phyloP scores from a whole-genome alignment of 2,113 vertebrate species.

The Psophia crepitans region DNA sequence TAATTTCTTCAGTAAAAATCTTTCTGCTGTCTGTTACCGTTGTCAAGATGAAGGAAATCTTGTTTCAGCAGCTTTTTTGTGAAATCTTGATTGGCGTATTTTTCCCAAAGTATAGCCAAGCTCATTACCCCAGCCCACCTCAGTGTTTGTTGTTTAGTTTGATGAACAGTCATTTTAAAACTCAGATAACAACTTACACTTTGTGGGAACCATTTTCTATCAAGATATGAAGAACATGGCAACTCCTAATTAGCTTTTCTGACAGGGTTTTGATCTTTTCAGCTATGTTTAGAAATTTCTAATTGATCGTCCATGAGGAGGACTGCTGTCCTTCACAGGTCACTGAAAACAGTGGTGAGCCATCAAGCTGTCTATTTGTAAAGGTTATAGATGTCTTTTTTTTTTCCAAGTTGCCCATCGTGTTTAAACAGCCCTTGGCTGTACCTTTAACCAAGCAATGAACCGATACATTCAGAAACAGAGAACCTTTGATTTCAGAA shows the following conservation, averaged over 20 bases:
- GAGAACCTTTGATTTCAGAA: constrained; percentile 4
- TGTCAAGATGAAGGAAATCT: not conserved
- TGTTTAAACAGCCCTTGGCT: not conserved
- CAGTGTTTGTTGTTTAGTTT: not conserved
- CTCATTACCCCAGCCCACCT: not conserved
- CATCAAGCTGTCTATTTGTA: not conserved
- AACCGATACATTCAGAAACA: not conserved
- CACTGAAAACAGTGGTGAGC: not conserved
- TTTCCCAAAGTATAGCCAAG: not conserved
- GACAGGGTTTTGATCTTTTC: not conserved
- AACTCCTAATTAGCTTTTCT: not conserved
- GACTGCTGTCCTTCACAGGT: constrained; percentile 13
- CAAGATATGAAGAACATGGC: not conserved
- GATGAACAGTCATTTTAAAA: not conserved
- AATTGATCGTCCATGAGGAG: not conserved
- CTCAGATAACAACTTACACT: not conserved
- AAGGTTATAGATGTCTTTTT: not conserved
- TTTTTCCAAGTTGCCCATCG: not conserved
- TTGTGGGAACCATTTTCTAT: not conserved
- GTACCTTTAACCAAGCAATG: not conserved
- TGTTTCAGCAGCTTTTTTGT: not conserved
- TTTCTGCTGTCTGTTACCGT: not conserved
- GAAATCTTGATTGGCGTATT: not conserved
- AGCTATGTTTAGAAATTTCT: not conserved
- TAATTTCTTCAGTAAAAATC: not conserved